Conservation (phyloP, 2,888 invertebrate genomes). For the Megalurothrips usitatus region DNA sequence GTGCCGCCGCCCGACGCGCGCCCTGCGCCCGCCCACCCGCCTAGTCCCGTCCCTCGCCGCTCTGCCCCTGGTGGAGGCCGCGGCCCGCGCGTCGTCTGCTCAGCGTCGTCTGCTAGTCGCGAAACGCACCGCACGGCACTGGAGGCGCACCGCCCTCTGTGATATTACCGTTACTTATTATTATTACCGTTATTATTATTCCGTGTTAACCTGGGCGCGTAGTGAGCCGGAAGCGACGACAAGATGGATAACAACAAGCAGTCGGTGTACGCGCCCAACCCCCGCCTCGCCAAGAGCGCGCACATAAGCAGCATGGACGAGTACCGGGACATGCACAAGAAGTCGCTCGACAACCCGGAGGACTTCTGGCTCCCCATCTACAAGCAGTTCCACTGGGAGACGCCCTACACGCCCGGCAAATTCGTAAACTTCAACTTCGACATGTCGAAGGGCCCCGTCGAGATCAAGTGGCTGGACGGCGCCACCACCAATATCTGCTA, state of each 20-base stretch:
- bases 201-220: neutral
- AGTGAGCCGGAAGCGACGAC: neutral
- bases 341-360: slow-evolving; percentile 82
- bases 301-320: slow-evolving; percentile 67
- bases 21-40: neutral
- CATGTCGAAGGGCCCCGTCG: slow-evolving; percentile 79
- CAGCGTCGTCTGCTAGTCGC: neutral
- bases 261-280: slow-evolving; percentile 55
- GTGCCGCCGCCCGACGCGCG: neutral
- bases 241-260: slow-evolving; percentile 36
- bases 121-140: neutral
- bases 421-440: slow-evolving; percentile 92
- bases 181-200: neutral
- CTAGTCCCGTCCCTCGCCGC: neutral
- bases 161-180: neutral
- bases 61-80: too few relatives aligned
- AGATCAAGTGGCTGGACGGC: slow-evolving; percentile 92
- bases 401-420: slow-evolving; percentile 64
- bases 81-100: slow-evolving; percentile 1
- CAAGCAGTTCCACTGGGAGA: slow-evolving; percentile 91
- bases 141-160: neutral
- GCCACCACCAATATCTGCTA: slow-evolving; percentile 93
- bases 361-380: slow-evolving; percentile 91
- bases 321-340: slow-evolving; percentile 77
- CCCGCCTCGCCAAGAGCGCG: slow-evolving; percentile 54